phyloP scores from a whole-genome alignment of 2,888 invertebrate species.

The Drosophila helvetica region DNA sequence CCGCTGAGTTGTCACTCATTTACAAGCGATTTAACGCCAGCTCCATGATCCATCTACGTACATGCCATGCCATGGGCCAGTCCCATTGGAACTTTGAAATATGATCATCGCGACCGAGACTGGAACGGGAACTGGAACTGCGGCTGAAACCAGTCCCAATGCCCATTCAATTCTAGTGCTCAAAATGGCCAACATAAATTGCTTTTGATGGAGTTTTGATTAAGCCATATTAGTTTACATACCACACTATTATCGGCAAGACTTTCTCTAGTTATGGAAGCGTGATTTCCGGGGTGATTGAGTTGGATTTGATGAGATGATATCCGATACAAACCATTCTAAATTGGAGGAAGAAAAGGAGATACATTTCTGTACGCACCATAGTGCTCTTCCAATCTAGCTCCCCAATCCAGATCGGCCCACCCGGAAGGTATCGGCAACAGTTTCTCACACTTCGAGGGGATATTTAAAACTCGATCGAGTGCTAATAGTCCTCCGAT shows the following conservation, averaged over 20 bases:
- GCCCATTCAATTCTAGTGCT: constrained; percentile 65
- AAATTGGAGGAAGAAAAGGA: not conserved
- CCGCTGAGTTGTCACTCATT: constrained; percentile 77
- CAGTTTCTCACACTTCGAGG: constrained; percentile 37
- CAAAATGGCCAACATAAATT: constrained; percentile 62
- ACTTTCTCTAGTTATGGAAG: constrained; percentile 34
- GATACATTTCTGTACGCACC: no score
- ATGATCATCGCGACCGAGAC: constrained; percentile 49
- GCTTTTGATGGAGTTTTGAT: constrained; percentile 62
- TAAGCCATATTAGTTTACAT: constrained; percentile 60
- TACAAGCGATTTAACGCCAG: constrained; percentile 78
- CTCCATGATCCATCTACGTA: constrained; percentile 48
- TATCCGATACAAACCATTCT: not conserved
- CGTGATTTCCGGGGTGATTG: constrained; percentile 42
- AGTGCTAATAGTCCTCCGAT: constrained; percentile 43
- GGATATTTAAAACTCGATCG: constrained; percentile 41
- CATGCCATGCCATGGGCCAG: constrained; percentile 38
- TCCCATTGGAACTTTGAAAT: constrained; percentile 56
- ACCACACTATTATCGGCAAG: not conserved
- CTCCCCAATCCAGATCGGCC: constrained; percentile 17
- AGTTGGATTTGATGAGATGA: not conserved
- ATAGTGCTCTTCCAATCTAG: no score
- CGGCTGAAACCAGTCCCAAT: constrained; percentile 43
- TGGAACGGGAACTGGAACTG: constrained; percentile 44
- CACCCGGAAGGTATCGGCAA: constrained; percentile 26